phyloP scores from a whole-genome alignment of 2,113 vertebrate species.

The Phodopus roborovskii region DNA sequence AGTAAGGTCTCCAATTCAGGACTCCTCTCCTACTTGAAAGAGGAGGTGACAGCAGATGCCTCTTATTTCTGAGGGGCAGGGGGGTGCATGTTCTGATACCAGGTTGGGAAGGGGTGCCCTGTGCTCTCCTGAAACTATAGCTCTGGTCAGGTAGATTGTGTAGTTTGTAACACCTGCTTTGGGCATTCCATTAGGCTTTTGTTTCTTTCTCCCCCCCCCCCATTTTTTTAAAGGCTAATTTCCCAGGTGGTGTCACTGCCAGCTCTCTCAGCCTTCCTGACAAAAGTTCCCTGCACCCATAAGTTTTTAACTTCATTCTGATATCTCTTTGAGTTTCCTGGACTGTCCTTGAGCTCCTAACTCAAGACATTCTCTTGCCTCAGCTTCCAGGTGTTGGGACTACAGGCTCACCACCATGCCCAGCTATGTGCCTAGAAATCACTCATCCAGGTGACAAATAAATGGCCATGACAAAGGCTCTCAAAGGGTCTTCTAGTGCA shows the following conservation, averaged over 20 bases:
- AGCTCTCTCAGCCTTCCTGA: rapidly evolving
- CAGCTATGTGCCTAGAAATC: neutral
- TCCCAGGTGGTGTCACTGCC: neutral
- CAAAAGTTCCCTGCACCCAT: neutral
- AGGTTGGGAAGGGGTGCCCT: neutral
- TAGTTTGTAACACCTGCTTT: neutral
- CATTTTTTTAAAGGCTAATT: neutral
- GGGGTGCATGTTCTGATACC: neutral
- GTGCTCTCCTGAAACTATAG: rapidly evolving
- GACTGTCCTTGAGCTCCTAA: neutral
- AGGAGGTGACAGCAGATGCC: neutral
- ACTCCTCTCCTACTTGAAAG: neutral
- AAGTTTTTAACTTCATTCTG: neutral
- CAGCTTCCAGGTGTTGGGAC: neutral
- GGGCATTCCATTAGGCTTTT: neutral
- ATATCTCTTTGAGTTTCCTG: neutral
- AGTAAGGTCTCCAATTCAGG: neutral
- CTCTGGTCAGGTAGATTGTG: neutral
- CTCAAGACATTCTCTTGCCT: neutral
- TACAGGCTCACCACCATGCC: neutral
- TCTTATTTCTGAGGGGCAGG: rapidly evolving
- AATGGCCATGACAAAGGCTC: neutral
- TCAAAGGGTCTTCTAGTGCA: neutral
- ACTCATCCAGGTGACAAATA: neutral
- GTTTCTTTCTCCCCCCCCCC: neutral